Percentiles rank a stretch among this genome's conserved stretches.
These are phyloP conservation scores for Chalcosyrphus nemorum DNA, from an alignment of 2,888 invertebrate species.

Conservation along the genomic window DNA sequence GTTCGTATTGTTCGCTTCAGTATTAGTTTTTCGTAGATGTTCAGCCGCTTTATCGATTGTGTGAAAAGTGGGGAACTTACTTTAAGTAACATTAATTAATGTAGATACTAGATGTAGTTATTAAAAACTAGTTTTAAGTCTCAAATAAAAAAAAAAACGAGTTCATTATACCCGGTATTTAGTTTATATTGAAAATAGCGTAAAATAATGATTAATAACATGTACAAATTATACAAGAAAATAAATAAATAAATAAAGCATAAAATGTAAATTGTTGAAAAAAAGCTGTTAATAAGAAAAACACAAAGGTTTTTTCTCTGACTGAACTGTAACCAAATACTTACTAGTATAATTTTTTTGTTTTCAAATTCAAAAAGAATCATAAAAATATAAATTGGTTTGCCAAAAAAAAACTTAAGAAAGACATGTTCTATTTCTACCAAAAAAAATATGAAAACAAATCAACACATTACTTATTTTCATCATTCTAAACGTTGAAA, in stretches of 20 bases:
- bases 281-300: constrained; percentile 56
- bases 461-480: constrained; percentile 25
- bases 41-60: constrained; percentile 24
- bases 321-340: constrained; percentile 72
- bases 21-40: constrained; percentile 49
- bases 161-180: constrained; percentile 42
- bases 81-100: constrained; percentile 30
- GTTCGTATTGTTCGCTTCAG: constrained; percentile 60
- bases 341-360: constrained; percentile 64
- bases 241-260: constrained; percentile 24
- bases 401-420: constrained; percentile 24
- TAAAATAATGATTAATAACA: constrained; percentile 39
- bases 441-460: not conserved
- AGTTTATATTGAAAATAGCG: constrained; percentile 35
- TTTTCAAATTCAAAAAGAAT: constrained; percentile 22
- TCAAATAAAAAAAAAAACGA: constrained; percentile 20
- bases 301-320: constrained; percentile 57
- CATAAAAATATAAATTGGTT: constrained; percentile 27
- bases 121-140: constrained; percentile 25
- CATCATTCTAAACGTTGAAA: constrained; percentile 36
- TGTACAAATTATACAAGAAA: constrained; percentile 71
- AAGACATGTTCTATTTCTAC: constrained; percentile 4
- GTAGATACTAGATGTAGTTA: constrained; percentile 63
- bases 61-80: constrained; percentile 26
- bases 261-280: constrained; percentile 66